Percentiles rank a stretch among this genome's conserved stretches.
Conservation (phyloP, 2,797 vertebrate genomes). For the Semaprochilodus insignis region DNA sequence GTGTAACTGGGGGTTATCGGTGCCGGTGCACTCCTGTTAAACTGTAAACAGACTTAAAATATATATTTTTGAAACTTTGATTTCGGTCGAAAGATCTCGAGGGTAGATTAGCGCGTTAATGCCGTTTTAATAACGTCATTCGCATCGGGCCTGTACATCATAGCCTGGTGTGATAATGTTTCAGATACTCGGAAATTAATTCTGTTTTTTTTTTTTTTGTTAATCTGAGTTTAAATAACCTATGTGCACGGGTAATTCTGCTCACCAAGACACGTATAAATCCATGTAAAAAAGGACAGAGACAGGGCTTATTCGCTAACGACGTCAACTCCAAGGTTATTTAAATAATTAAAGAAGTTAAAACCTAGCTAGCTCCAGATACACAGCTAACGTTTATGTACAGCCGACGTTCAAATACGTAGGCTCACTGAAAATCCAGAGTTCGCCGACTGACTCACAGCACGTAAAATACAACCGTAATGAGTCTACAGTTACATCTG, state of each 20-base stretch:
- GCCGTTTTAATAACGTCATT: slow-evolving; percentile 47
- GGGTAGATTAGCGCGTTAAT: slow-evolving; percentile 29
- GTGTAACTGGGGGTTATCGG: neutral
- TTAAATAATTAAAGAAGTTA: slow-evolving; percentile 77
- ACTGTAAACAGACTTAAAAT: neutral
- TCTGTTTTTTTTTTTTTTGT: neutral
- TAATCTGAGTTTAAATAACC: neutral
- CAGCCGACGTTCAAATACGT: slow-evolving; percentile 4
- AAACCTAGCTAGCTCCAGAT: slow-evolving; percentile 36
- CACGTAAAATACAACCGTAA: neutral
- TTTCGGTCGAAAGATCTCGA: neutral
- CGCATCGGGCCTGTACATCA: slow-evolving; percentile 38
- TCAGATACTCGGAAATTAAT: slow-evolving; percentile 15
- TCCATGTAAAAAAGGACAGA: neutral
- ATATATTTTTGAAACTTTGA: neutral
- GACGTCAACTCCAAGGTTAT: slow-evolving; percentile 73
- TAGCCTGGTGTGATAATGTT: slow-evolving; percentile 20
- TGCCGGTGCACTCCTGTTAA: neutral
- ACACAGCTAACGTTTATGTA: slow-evolving; percentile 31
- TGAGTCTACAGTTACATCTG: slow-evolving; percentile 45
- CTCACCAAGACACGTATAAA: no score
- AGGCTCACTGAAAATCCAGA: neutral
- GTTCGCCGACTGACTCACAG: neutral
- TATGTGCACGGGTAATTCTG: neutral
- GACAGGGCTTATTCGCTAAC: slow-evolving; percentile 33